These are phyloP conservation scores for Sebastes kiyomatsui DNA, from an alignment of 2,797 vertebrate genomes.

Conservation along the genomic window DNA sequence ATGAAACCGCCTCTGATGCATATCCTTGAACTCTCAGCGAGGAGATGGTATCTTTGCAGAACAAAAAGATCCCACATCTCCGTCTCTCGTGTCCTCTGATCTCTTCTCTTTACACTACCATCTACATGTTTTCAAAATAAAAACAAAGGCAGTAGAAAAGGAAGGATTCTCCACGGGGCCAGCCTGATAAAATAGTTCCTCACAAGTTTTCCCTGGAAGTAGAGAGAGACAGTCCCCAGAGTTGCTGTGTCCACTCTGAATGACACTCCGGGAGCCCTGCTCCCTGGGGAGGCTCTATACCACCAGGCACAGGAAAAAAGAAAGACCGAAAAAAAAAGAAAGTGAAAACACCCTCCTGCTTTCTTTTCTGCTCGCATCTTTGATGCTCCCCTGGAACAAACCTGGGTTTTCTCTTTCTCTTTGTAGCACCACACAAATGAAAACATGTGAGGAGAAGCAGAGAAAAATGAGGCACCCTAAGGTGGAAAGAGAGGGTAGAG, in stretches of 20 bases:
- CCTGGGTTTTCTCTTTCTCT: constrained; percentile 43
- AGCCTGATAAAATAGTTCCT: constrained; percentile 58
- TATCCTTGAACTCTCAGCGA: constrained; percentile 63
- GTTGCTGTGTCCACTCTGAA: constrained; percentile 74
- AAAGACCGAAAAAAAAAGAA: constrained; percentile 25
- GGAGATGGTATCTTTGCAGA: constrained; percentile 59
- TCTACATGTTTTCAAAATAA: constrained; percentile 70
- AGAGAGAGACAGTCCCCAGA: constrained; percentile 62
- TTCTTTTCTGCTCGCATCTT: constrained; percentile 53
- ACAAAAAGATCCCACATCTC: constrained; percentile 58
- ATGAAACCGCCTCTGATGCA: constrained; percentile 62
- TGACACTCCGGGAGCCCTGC: constrained; percentile 53
- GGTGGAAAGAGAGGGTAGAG: constrained; percentile 45
- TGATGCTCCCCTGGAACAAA: constrained; percentile 54
- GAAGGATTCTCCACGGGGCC: constrained; percentile 41
- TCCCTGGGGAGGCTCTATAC: constrained; percentile 57
- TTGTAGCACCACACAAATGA: constrained; percentile 55
- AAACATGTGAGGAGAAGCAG: constrained; percentile 42
- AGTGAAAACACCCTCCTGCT: constrained; percentile 43
- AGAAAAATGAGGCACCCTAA: constrained; percentile 55
- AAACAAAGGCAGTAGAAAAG: constrained; percentile 52
- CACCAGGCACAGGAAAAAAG: constrained; percentile 16
- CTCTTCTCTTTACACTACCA: constrained; percentile 51
- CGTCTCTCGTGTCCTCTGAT: constrained; percentile 65
- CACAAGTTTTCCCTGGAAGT: constrained; percentile 65